phyloP scores from a whole-genome alignment of 2,797 vertebrate genomes.

The Acomys russatus region DNA sequence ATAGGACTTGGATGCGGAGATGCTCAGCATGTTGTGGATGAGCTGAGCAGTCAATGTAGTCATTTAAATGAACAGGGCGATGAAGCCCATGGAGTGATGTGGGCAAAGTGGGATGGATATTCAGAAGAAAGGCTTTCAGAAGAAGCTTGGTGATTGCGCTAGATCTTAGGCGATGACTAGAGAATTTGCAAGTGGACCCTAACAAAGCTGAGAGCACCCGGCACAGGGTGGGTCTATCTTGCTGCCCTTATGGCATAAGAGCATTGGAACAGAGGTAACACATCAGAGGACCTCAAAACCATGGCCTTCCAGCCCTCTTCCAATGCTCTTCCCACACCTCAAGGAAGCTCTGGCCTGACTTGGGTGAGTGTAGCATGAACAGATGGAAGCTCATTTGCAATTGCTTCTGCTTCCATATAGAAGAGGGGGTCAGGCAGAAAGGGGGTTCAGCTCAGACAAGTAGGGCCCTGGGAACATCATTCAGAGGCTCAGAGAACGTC shows the following conservation, averaged over 20 bases:
- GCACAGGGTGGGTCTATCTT: neutral
- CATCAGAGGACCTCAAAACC: neutral
- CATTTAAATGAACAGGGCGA: neutral
- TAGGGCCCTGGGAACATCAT: too few relatives aligned
- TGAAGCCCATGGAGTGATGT: rapidly evolving
- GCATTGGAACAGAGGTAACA: conserved; percentile 1
- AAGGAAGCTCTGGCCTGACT: neutral
- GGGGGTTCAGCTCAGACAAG: neutral
- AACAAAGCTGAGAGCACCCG: neutral
- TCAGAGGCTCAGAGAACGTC: neutral
- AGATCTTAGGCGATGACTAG: neutral
- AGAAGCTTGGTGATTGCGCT: neutral
- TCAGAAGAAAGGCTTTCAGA: neutral
- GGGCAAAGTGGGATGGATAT: neutral
- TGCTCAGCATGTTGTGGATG: neutral
- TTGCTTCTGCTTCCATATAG: neutral
- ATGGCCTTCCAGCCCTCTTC: neutral
- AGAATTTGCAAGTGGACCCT: neutral
- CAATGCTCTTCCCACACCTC: neutral
- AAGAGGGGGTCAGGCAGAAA: neutral
- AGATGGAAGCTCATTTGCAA: neutral
- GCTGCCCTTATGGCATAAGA: neutral
- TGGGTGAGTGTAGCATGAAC: neutral
- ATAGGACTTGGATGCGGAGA: neutral
- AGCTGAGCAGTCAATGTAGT: neutral